phyloP scores from a whole-genome alignment of 2,113 vertebrate genomes.

The Carlito syrichta region DNA sequence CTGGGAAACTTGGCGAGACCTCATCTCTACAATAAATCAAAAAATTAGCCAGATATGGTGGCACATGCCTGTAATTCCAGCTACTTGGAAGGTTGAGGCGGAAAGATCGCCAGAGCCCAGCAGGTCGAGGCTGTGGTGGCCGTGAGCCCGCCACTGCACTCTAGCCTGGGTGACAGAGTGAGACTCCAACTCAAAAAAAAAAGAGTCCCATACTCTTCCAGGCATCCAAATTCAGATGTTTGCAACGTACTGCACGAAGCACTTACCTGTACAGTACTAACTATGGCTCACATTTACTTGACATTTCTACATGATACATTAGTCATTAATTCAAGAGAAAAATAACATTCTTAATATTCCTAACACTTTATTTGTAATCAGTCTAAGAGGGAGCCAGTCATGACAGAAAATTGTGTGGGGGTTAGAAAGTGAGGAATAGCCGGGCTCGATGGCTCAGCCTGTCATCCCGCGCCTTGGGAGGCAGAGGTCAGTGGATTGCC shows the following conservation, averaged over 20 bases:
- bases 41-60: too few relatives aligned
- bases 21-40: too few relatives aligned
- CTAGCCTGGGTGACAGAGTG: too few relatives aligned
- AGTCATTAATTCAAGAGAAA: constrained; percentile 3
- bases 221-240: background rate
- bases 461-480: background rate
- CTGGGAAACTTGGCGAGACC: too few relatives aligned
- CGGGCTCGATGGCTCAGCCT: background rate
- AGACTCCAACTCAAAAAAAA: too few relatives aligned
- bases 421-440: background rate
- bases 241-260: background rate
- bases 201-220: background rate
- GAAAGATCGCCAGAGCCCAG: too few relatives aligned
- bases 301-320: background rate
- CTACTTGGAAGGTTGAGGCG: too few relatives aligned
- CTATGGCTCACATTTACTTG: background rate
- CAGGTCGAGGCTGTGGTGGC: too few relatives aligned
- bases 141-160: too few relatives aligned
- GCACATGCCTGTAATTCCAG: too few relatives aligned
- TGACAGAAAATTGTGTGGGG: background rate
- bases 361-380: background rate
- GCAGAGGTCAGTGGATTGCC: too few relatives aligned
- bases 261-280: background rate
- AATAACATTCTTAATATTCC: background rate
- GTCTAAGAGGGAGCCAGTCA: background rate